Evolutionary conservation across 2,113 vertebrate species (phyloP).

Genomic region (Gallinago undulata): DNA sequence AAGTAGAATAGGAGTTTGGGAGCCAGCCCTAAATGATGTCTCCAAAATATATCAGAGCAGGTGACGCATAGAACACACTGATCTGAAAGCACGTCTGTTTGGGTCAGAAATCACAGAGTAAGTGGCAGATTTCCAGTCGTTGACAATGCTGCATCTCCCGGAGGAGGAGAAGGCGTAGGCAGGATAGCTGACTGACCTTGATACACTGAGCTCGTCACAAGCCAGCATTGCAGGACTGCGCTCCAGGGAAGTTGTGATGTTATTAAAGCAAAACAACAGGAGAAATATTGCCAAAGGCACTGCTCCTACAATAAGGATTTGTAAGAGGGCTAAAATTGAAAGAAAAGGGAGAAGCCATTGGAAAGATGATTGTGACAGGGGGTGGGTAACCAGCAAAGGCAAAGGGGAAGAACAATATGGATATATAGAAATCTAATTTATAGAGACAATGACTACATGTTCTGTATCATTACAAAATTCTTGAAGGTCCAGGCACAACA

Average conservation of each 20-base stretch:
- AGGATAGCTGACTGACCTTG: constrained; percentile 10
- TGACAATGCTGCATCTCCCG: neutral
- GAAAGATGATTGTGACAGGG: neutral
- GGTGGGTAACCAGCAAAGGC: neutral
- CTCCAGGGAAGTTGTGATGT: neutral
- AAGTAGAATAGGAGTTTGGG: neutral
- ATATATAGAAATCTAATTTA: neutral
- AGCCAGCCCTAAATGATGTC: neutral
- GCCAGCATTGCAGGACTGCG: neutral
- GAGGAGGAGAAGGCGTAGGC: neutral
- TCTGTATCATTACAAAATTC: neutral
- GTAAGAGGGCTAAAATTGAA: neutral
- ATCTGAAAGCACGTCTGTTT: neutral
- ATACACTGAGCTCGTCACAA: neutral
- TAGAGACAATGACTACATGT: neutral
- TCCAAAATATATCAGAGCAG: constrained; percentile 7
- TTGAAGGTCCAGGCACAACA: neutral
- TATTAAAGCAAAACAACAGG: neutral
- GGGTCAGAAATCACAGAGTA: neutral
- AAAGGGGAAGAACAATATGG: neutral
- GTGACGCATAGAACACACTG: neutral
- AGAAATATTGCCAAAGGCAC: neutral
- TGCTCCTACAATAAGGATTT: neutral
- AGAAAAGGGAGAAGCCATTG: neutral
- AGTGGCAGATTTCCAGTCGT: neutral